phyloP scores from a whole-genome alignment of 2,113 vertebrate genomes.

The Bettongia penicillata region DNA sequence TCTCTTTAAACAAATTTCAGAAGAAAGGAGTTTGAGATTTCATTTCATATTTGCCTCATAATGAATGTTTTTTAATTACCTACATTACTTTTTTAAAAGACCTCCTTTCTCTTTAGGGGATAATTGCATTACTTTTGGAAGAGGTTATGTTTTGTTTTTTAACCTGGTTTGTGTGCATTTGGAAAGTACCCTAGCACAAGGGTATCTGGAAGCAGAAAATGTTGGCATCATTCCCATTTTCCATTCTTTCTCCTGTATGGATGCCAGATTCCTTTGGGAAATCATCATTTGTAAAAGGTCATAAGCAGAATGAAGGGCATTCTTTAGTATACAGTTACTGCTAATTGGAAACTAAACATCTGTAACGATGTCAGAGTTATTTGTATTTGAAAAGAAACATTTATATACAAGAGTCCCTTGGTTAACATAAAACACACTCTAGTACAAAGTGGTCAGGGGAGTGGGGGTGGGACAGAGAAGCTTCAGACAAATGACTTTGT shows the following conservation, averaged over 20 bases:
- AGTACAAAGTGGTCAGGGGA: conserved; percentile 46
- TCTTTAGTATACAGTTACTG: conserved; percentile 76
- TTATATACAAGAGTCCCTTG: conserved; percentile 66
- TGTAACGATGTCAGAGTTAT: conserved; percentile 74
- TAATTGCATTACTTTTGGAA: conserved; percentile 56
- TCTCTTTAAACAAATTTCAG: conserved; percentile 63
- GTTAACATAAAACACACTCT: conserved; percentile 73
- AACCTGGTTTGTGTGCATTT: conserved; percentile 66
- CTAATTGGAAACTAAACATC: conserved; percentile 81
- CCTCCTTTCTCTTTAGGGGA: conserved; percentile 50
- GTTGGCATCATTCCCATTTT: conserved; percentile 81
- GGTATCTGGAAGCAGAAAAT: conserved; percentile 67
- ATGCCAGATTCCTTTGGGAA: conserved; percentile 81
- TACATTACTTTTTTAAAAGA: conserved; percentile 59
- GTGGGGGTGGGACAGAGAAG: not conserved
- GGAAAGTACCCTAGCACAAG: conserved; percentile 75
- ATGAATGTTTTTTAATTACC: conserved; percentile 66
- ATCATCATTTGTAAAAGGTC: conserved; percentile 82
- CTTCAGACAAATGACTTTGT: conserved; percentile 57
- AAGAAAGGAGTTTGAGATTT: conserved; percentile 60
- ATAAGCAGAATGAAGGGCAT: conserved; percentile 73
- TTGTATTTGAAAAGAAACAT: conserved; percentile 80
- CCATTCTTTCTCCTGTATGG: conserved; percentile 76
- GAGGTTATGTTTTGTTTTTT: conserved; percentile 60
- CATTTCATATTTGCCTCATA: conserved; percentile 60